Conservation (phyloP, 1,140 invertebrate species). For the Nixonia krombeini region DNA sequence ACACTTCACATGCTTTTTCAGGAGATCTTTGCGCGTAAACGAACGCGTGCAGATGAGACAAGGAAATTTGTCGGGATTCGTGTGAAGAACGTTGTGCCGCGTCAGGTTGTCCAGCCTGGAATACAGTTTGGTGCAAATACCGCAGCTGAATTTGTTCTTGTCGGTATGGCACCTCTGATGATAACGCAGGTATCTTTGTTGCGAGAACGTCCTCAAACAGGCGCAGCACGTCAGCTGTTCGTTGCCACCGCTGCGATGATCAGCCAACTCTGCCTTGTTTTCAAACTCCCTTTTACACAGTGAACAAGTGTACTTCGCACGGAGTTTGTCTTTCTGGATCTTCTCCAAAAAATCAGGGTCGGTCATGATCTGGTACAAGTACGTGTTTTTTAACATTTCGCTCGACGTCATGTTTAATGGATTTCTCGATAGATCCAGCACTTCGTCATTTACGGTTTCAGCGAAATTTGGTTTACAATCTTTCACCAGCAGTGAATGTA, state of each 20-base stretch:
- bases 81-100: conserved; percentile 62
- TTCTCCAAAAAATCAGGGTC: conserved; percentile 57
- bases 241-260: conserved; percentile 50
- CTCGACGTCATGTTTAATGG: background rate
- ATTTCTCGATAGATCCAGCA: conserved; percentile 5
- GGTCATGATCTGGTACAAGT: conserved; percentile 63
- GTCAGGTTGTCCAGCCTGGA: conserved; percentile 63
- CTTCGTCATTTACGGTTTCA: conserved; percentile 5
- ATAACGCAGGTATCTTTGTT: conserved; percentile 60
- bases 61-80: conserved; percentile 63
- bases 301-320: conserved; percentile 37
- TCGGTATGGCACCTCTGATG: conserved; percentile 60
- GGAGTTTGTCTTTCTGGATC: conserved; percentile 29
- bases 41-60: conserved; percentile 60
- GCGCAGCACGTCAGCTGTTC: conserved; percentile 58
- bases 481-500: too few species aligned
- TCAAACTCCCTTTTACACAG: conserved; percentile 59
- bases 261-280: conserved; percentile 39
- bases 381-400: conserved; percentile 50
- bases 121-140: conserved; percentile 61
- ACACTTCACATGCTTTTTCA: conserved; percentile 63
- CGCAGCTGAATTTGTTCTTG: conserved; percentile 59
- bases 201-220: conserved; percentile 58
- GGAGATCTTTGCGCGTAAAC: conserved; percentile 60
- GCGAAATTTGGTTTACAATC: too few species aligned